Evolutionary conservation across 2,888 invertebrate genomes (phyloP).

Genomic region (Osedax frankpressi): DNA sequence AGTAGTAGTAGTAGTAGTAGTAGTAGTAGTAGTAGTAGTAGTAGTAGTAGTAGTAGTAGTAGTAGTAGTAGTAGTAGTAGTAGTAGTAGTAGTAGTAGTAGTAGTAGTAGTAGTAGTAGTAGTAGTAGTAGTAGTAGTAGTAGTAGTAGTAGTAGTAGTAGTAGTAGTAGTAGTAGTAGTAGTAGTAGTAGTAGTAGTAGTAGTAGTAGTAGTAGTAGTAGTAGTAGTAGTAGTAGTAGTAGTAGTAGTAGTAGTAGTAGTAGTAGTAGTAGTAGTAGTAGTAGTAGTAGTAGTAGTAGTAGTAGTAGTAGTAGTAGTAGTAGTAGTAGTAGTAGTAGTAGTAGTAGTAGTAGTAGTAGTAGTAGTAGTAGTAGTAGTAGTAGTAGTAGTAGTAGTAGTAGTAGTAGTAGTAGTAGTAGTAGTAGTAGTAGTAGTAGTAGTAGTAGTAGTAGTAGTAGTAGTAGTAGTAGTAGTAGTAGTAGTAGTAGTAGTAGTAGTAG

Average conservation of each 20-base stretch:
- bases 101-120: background rate
- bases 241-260: background rate
- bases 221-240: background rate
- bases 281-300: background rate
- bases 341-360: background rate
- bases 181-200: background rate
- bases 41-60: background rate
- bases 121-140: background rate
- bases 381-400: constrained; percentile 11
- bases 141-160: background rate
- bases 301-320: background rate
- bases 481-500: constrained; percentile 12
- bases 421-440: constrained; percentile 11
- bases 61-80: background rate
- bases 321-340: background rate
- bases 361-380: background rate
- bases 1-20: background rate
- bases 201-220: background rate
- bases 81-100: background rate
- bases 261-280: background rate
- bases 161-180: background rate
- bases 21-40: background rate
- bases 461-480: constrained; percentile 12
- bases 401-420: constrained; percentile 12
- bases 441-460: constrained; percentile 12